phyloP scores from a whole-genome alignment of 2,113 vertebrate species.

The Gymnogyps californianus region DNA sequence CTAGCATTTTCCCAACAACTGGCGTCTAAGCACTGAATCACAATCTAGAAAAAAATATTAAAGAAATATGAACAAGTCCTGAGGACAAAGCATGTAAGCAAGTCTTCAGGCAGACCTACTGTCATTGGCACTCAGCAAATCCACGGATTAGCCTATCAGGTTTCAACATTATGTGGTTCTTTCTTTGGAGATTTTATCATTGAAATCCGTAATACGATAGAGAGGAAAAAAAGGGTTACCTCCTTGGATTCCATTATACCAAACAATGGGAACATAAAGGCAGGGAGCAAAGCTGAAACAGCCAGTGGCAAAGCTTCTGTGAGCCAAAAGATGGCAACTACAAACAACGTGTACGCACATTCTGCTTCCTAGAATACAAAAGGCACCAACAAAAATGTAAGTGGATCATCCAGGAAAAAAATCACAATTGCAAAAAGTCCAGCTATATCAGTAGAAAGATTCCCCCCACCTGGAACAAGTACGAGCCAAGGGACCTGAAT shows the following conservation, averaged over 20 bases:
- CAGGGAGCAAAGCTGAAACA: constrained; percentile 87
- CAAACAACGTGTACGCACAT: constrained; percentile 84
- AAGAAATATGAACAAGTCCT: not conserved
- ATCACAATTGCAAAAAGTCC: not conserved
- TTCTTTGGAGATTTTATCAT: not conserved
- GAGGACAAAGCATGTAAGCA: not conserved
- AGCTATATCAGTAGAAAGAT: not conserved
- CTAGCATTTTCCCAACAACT: not conserved
- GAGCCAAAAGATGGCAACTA: constrained; percentile 88
- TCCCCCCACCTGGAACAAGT: not conserved
- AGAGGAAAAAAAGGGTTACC: constrained; percentile 61
- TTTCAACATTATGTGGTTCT: not conserved
- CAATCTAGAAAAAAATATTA: not conserved
- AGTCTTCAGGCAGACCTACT: not conserved
- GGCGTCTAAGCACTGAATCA: not conserved
- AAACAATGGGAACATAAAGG: constrained; percentile 85
- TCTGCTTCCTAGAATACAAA: constrained; percentile 80
- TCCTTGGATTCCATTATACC: constrained; percentile 85
- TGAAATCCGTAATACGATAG: not conserved
- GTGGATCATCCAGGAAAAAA: not conserved
- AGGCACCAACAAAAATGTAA: not conserved
- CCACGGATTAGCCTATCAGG: not conserved
- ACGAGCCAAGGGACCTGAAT: not conserved
- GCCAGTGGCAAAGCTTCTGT: constrained; percentile 86
- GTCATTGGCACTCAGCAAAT: not conserved